phyloP scores from a whole-genome alignment of 2,113 vertebrate species.

The Eudyptes chrysolophus region DNA sequence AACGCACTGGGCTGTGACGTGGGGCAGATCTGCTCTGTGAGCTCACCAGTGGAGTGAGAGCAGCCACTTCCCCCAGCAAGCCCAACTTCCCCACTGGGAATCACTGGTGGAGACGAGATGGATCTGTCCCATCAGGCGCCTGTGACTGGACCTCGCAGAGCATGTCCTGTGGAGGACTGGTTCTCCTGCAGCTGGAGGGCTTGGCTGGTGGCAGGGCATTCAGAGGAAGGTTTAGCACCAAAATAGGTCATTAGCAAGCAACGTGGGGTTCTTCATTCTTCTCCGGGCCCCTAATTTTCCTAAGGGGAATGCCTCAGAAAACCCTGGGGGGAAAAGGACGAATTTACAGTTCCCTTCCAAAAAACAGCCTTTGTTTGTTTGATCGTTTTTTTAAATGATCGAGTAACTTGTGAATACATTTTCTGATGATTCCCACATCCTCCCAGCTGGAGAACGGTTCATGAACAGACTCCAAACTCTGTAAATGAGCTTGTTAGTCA shows the following conservation, averaged over 20 bases:
- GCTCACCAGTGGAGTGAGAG: background rate
- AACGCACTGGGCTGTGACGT: background rate
- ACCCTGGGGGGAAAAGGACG: background rate
- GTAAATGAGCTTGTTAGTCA: constrained; percentile 68
- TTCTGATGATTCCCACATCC: constrained; percentile 71
- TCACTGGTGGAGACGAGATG: accelerated
- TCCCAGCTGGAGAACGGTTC: constrained; percentile 57
- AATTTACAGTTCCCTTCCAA: constrained; percentile 56
- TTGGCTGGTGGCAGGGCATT: background rate
- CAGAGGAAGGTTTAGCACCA: constrained; percentile 4
- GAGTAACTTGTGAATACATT: constrained; percentile 67
- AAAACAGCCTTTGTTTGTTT: constrained; percentile 54
- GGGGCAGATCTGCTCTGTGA: background rate
- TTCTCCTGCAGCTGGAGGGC: background rate
- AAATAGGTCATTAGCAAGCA: background rate
- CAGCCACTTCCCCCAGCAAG: background rate
- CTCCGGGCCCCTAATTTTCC: background rate
- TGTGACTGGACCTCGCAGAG: accelerated
- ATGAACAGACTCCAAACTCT: constrained; percentile 57
- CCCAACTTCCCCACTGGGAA: background rate
- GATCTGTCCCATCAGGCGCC: background rate
- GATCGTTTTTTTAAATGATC: constrained; percentile 51
- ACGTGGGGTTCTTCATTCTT: constrained; percentile 30
- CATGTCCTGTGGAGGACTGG: accelerated
- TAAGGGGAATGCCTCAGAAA: constrained; percentile 37